These are phyloP conservation scores for Porites lobata DNA, from an alignment of 92 coral and sea anemone genomes.

Conservation along the genomic window DNA sequence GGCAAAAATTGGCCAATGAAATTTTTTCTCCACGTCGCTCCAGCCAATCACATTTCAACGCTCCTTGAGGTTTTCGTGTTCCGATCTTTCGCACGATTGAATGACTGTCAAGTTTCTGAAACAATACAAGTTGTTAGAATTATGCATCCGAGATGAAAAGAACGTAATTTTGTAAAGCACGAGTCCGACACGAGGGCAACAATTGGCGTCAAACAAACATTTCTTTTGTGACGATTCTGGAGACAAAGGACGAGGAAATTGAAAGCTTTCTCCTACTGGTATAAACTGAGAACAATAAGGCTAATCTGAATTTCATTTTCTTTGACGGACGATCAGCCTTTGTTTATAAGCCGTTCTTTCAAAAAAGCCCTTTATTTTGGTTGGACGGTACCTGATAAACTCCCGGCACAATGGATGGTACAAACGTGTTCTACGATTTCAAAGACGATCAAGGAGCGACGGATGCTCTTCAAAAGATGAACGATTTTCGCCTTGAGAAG, in stretches of 20 bases:
- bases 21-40: background rate
- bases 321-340: conserved; percentile 33
- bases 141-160: conserved; percentile 4
- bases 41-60: conserved; percentile 1
- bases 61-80: background rate
- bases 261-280: conserved; percentile 21
- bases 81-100: background rate
- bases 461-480: conserved; percentile 79
- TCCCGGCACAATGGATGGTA: conserved; percentile 47
- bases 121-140: conserved; percentile 13
- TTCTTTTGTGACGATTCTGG: conserved; percentile 4
- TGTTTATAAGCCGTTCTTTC: conserved; percentile 9
- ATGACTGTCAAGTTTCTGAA: conserved; percentile 10
- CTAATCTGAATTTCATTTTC: conserved; percentile 54
- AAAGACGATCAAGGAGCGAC: conserved; percentile 79
- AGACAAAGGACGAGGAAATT: conserved; percentile 7
- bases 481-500: conserved; percentile 85
- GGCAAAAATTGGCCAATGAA: no score
- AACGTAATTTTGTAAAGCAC: background rate
- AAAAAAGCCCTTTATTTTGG: conserved; percentile 1
- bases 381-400: background rate
- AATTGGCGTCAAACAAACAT: conserved; percentile 1
- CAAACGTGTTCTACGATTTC: conserved; percentile 82
- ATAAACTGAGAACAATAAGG: conserved; percentile 2
- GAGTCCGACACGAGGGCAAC: conserved; percentile 32